These are phyloP conservation scores for Myathropa florea DNA, from an alignment of 2,888 invertebrate genomes.

Conservation along the genomic window DNA sequence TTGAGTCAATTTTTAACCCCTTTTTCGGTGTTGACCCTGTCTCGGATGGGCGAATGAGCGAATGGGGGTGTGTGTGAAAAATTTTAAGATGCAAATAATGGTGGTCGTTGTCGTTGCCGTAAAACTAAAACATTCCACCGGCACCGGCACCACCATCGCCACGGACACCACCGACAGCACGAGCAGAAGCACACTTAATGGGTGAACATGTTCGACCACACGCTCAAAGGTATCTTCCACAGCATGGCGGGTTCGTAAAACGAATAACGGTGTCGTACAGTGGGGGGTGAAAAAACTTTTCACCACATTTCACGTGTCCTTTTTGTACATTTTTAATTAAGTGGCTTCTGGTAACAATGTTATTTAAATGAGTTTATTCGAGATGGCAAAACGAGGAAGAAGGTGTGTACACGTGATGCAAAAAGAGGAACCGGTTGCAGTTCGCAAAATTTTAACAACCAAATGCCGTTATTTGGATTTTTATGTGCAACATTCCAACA, in stretches of 20 bases:
- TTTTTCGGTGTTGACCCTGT: background rate
- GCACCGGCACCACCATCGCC: background rate
- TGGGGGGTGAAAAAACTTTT: conserved; percentile 27
- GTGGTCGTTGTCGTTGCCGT: conserved; percentile 33
- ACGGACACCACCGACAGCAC: no score
- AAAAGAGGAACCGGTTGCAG: background rate
- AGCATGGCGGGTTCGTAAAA: conserved; percentile 7
- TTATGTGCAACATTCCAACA: no score
- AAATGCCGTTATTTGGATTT: no score
- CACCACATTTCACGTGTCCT: conserved; percentile 6
- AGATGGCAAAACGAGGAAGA: background rate
- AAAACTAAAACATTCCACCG: conserved; percentile 33
- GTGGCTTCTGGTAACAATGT: background rate
- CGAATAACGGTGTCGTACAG: conserved; percentile 10
- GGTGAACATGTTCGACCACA: conserved; percentile 49
- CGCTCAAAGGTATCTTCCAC: background rate
- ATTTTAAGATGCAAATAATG: conserved; percentile 56
- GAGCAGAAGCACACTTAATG: conserved; percentile 15
- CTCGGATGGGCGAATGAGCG: conserved; percentile 18
- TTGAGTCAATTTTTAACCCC: conserved; percentile 2
- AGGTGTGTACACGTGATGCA: background rate
- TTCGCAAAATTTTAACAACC: no score
- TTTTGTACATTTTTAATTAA: conserved; percentile 33
- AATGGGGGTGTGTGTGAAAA: conserved; percentile 10
- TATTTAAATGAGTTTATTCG: background rate